Base-by-base conservation (phyloP, 2,888 invertebrate genomes). In the Acrobasis repandana region DNA sequence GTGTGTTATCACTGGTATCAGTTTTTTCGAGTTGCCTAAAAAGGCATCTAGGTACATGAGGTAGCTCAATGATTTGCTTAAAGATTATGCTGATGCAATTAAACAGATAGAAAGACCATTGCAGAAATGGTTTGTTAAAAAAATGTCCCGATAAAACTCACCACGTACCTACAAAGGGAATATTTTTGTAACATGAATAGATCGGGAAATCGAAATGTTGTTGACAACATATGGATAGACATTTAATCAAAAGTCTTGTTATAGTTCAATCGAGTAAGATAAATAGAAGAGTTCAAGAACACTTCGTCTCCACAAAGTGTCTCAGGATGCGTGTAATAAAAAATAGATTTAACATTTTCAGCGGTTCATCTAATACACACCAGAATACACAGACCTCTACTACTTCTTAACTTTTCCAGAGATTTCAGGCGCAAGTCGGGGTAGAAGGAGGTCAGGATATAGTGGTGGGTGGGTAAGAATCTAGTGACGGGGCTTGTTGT, bases 251-350 rank as follows among this genome's bases (percentile, higher is more conserved):
- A 28, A 28, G 28, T 0, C 28, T 28, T 28, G 28, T 28, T 28
- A 43, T 48, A 58, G 48, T 14, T 38, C 43, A 49, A 58, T 58
- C 49, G 46, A 52, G 16, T n/a, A 47, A 38, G 38, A 47, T 18
- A 52, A 46, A 34, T 46, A 46, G 20, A 59, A 51, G 34, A 9
- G 33, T 49, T 58, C 36, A 50, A 36, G 49, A 16, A 20, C 49
- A 46, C 66, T 50, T 62, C 47, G 20, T 47, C 74, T 76, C 76
- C 75, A 73, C 70, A 67, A 68, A 67, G 69, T 70, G 64, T 67
- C 67, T 68, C 86, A 89, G 90, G 87, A 91, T 86, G 87, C 71
- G 72, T 68, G 82, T 73, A 83, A 80, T 89, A 87, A 89, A 86
- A 86, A 81, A 75, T 79, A 79, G 77, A 82, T 80, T 81, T 81